These are phyloP conservation scores for Periplaneta americana DNA, from an alignment of 1,140 invertebrate genomes.

Conservation along the genomic window DNA sequence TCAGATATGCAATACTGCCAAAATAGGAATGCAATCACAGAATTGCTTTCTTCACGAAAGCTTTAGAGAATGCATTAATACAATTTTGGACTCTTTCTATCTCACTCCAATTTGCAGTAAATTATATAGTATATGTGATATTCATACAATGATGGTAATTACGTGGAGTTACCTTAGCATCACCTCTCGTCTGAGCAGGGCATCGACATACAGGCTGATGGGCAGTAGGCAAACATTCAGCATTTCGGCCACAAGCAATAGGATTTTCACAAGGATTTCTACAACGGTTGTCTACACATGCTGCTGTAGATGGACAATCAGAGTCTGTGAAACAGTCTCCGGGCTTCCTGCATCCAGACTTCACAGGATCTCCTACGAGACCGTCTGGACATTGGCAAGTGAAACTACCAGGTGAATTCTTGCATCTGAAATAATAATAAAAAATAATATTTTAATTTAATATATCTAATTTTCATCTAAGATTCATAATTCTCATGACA, in stretches of 20 bases:
- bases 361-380: constrained; percentile 68
- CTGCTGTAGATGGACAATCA: constrained; percentile 71
- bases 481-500: no score
- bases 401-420: constrained; percentile 71
- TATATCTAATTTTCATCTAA: no score
- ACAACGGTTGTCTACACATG: constrained; percentile 71
- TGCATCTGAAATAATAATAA: constrained; percentile 53
- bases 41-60: no score
- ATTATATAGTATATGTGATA: no score
- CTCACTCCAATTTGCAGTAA: no score
- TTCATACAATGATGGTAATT: no score
- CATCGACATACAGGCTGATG: constrained; percentile 72
- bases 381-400: constrained; percentile 69
- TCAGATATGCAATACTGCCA: no score
- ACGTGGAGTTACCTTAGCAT: constrained; percentile 58
- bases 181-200: constrained; percentile 64
- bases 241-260: constrained; percentile 65
- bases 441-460: no score
- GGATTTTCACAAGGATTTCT: constrained; percentile 68
- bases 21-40: no score
- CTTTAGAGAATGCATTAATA: no score
- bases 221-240: constrained; percentile 58
- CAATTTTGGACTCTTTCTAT: no score
- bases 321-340: constrained; percentile 74
- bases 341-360: constrained; percentile 61